phyloP scores from a whole-genome alignment of 2,888 invertebrate genomes.

The Leptura quadrifasciata region DNA sequence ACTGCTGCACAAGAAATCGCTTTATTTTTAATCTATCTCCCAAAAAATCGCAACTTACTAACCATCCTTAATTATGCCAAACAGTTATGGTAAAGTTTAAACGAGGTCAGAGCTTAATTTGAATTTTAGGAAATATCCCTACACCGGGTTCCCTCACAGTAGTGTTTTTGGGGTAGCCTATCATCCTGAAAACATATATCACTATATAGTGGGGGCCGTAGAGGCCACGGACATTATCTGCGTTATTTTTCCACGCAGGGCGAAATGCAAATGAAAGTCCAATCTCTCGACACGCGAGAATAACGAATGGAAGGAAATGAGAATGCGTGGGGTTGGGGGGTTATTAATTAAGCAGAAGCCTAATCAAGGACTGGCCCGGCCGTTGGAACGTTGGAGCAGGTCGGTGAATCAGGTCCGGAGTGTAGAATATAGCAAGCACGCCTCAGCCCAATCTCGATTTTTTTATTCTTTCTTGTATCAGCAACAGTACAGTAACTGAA shows the following conservation, averaged over 20 bases:
- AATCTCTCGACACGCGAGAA: constrained; percentile 70
- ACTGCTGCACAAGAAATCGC: neutral
- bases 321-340: constrained; percentile 70
- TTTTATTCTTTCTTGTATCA: no score
- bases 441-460: neutral
- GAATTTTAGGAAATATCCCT: constrained; percentile 9
- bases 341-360: constrained; percentile 78
- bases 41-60: neutral
- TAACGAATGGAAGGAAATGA: constrained; percentile 68
- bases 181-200: constrained; percentile 35
- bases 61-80: constrained; percentile 2
- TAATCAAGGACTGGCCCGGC: constrained; percentile 73
- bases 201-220: constrained; percentile 26
- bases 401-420: constrained; percentile 30
- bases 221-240: constrained; percentile 51
- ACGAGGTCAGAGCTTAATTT: constrained; percentile 6
- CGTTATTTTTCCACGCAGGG: constrained; percentile 54
- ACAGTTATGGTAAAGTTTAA: constrained; percentile 1
- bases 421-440: neutral
- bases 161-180: constrained; percentile 27
- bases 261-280: constrained; percentile 69
- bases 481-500: no score
- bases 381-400: constrained; percentile 58
- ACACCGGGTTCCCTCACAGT: neutral
- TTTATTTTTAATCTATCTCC: neutral